phyloP scores from a whole-genome alignment of 1,140 invertebrate genomes.

The Heliconius hewitsoni region DNA sequence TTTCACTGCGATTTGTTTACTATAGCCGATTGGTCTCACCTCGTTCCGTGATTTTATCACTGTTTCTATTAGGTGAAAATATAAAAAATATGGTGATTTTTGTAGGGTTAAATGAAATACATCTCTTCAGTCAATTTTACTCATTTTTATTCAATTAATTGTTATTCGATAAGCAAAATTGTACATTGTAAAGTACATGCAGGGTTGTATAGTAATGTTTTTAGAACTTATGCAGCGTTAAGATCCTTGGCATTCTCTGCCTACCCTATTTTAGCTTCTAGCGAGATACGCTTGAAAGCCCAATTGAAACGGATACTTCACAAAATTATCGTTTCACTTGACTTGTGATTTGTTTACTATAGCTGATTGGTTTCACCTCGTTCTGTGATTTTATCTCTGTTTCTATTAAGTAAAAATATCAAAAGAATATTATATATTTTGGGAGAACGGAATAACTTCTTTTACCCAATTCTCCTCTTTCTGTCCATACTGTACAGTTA shows the following conservation, averaged over 20 bases:
- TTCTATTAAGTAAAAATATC: neutral
- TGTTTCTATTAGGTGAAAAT: neutral
- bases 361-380: neutral
- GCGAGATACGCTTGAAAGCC: slow-evolving; percentile 20
- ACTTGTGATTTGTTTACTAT: slow-evolving; percentile 55
- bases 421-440: neutral
- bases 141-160: no score
- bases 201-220: no score
- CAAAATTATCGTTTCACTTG: slow-evolving; percentile 60
- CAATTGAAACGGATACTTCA: slow-evolving; percentile 62
- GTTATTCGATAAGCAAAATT: no score
- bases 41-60: slow-evolving; percentile 33
- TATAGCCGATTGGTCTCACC: slow-evolving; percentile 50
- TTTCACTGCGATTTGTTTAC: slow-evolving; percentile 63
- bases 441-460: neutral
- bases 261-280: no score
- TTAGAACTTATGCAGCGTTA: no score
- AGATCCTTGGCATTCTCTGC: no score
- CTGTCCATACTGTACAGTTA: no score
- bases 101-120: neutral
- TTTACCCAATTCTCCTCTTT: no score
- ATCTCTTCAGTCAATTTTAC: no score
- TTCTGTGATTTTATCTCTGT: neutral
- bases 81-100: neutral
- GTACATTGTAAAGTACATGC: no score